Evolutionary conservation across 2,113 vertebrate species (phyloP).

Genomic region (Tamias sibiricus): DNA sequence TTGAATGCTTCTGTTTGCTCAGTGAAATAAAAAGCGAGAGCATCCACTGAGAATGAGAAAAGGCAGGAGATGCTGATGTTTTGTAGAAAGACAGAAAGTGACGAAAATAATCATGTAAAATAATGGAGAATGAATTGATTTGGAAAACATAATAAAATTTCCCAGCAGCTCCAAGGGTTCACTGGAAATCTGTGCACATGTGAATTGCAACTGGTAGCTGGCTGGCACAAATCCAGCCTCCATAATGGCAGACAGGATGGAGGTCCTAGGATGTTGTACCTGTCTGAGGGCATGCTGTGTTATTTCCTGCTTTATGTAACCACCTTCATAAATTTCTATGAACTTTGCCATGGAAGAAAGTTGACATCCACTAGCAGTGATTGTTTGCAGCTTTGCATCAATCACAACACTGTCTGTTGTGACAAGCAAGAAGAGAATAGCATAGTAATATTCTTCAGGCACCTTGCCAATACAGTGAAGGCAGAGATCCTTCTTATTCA

Average conservation of each 20-base stretch:
- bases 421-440: conserved; percentile 52
- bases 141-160: neutral
- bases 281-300: neutral
- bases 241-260: neutral
- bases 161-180: neutral
- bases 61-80: neutral
- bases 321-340: conserved; percentile 46
- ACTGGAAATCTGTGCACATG: neutral
- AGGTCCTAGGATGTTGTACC: neutral
- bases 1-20: conserved; percentile 30
- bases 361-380: conserved; percentile 49
- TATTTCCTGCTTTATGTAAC: conserved; percentile 50
- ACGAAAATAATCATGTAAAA: conserved; percentile 20
- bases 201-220: neutral
- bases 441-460: conserved; percentile 20
- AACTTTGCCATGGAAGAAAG: conserved; percentile 57
- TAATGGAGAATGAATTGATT: neutral
- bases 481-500: conserved; percentile 21
- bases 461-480: conserved; percentile 10
- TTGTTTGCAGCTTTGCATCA: conserved; percentile 52
- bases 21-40: conserved; percentile 13
- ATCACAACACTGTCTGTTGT: conserved; percentile 36
- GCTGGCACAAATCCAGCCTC: neutral
- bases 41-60: neutral
- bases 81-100: neutral